Conservation (phyloP, 2,113 vertebrate genomes). For the Hemibagrus wyckioides region DNA sequence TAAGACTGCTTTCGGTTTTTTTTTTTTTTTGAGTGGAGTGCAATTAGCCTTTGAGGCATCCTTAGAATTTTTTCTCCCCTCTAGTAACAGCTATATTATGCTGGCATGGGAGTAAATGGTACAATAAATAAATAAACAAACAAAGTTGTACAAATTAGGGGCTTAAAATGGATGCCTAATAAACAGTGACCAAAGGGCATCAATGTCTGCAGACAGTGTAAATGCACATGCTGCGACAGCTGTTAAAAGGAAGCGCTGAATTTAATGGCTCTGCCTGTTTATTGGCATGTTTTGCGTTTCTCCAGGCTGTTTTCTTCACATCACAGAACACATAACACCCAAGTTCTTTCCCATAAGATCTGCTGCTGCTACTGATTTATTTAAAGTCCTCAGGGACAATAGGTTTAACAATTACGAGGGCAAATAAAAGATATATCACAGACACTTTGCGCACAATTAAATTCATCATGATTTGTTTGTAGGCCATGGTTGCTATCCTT, state of each 20-base stretch:
- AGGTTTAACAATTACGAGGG: slow-evolving; percentile 12
- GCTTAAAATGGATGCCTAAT: slow-evolving; percentile 38
- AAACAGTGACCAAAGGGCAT: slow-evolving; percentile 29
- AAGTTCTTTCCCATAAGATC: slow-evolving; percentile 21
- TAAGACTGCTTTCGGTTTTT: not conserved
- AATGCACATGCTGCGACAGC: slow-evolving; percentile 8
- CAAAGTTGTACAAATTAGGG: slow-evolving; percentile 25
- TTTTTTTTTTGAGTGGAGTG: not conserved
- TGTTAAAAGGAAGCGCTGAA: not conserved
- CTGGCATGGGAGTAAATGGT: not conserved
- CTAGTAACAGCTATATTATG: slow-evolving; percentile 5
- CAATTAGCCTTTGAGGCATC: slow-evolving; percentile 26
- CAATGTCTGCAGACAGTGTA: slow-evolving; percentile 18
- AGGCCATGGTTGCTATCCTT: not conserved
- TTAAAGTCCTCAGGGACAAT: slow-evolving; percentile 8
- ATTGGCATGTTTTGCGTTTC: slow-evolving; percentile 10
- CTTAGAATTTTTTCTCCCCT: not conserved
- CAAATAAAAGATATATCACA: slow-evolving; percentile 46
- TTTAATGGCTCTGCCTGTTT: slow-evolving; percentile 21
- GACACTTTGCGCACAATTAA: slow-evolving; percentile 33
- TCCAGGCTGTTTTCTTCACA: not conserved
- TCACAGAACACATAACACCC: not conserved
- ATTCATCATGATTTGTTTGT: slow-evolving; percentile 20
- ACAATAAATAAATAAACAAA: slow-evolving; percentile 30
- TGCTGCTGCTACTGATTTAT: slow-evolving; percentile 38